These are phyloP conservation scores for Tamandua tetradactyla DNA, from an alignment of 2,797 vertebrate species.

Conservation along the genomic window DNA sequence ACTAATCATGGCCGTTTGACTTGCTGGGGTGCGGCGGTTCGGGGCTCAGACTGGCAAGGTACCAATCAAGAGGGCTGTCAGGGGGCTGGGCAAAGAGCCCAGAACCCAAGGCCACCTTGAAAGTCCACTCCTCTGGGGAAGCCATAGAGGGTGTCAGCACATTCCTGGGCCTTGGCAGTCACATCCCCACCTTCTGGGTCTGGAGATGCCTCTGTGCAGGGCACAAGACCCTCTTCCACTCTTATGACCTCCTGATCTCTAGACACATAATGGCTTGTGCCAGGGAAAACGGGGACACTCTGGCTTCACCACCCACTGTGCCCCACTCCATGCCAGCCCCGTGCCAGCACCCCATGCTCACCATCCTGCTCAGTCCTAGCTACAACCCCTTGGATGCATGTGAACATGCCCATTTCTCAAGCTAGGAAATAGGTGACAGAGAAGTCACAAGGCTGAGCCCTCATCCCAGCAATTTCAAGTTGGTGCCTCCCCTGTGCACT, in stretches of 20 bases:
- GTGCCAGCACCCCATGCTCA: fast-evolving
- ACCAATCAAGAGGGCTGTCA: background rate
- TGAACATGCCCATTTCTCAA: background rate
- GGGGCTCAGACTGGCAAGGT: background rate
- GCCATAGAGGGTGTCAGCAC: background rate
- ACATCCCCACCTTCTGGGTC: background rate
- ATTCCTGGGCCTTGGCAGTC: background rate
- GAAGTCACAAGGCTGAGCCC: background rate
- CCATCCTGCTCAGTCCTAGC: background rate
- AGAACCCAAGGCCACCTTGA: constrained; percentile 27
- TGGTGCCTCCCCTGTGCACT: background rate
- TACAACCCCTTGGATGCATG: fast-evolving
- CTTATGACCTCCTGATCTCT: background rate
- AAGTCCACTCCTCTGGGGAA: background rate
- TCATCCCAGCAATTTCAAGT: fast-evolving
- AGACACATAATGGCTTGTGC: background rate
- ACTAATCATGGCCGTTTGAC: constrained; percentile 67
- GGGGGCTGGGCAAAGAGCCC: background rate
- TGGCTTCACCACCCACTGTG: fast-evolving
- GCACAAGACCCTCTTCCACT: background rate
- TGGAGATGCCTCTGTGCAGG: background rate
- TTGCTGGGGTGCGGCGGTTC: background rate
- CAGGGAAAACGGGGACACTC: background rate
- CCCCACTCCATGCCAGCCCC: background rate
- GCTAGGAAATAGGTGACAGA: fast-evolving